Percentiles rank a stretch among this genome's conserved stretches.
These are phyloP conservation scores for Phymanthus crucifer DNA, from an alignment of 92 coral and sea anemone genomes.

Conservation along the genomic window DNA sequence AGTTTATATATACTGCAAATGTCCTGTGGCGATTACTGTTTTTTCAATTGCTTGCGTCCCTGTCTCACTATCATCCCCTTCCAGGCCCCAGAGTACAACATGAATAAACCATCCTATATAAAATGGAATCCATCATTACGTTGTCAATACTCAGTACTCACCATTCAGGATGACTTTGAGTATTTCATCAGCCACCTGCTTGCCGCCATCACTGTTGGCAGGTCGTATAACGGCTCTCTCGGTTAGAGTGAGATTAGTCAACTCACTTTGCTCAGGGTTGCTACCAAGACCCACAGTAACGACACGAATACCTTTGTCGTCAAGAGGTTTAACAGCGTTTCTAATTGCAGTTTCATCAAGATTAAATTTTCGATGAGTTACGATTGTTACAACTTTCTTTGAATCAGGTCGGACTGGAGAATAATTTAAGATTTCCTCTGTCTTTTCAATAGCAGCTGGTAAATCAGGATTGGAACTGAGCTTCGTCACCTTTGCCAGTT, in stretches of 20 bases:
- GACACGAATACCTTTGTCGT: constrained; percentile 25
- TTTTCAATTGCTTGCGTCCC: no score
- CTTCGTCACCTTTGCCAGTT: constrained; percentile 28
- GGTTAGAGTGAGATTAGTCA: constrained; percentile 25
- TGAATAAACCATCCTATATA: no score
- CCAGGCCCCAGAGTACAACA: no score
- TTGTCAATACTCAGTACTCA: background rate
- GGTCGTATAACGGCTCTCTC: constrained; percentile 34
- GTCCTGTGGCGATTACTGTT: no score
- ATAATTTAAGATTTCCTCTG: constrained; percentile 4
- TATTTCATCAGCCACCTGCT: constrained; percentile 32
- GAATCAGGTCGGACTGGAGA: constrained; percentile 26
- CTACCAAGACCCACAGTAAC: constrained; percentile 23
- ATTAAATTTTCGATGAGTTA: constrained; percentile 28
- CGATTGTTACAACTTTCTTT: constrained; percentile 13
- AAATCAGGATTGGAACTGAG: constrained; percentile 12
- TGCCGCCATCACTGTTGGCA: constrained; percentile 15
- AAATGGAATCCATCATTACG: background rate
- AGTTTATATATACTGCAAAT: no score
- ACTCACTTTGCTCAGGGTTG: constrained; percentile 4
- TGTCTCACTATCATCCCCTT: no score
- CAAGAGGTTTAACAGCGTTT: constrained; percentile 27
- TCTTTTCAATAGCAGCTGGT: constrained; percentile 9
- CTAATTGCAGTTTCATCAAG: constrained; percentile 3
- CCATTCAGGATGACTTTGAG: constrained; percentile 35